Conservation (phyloP, 2,113 vertebrate genomes). For the Trogon surrucura region DNA sequence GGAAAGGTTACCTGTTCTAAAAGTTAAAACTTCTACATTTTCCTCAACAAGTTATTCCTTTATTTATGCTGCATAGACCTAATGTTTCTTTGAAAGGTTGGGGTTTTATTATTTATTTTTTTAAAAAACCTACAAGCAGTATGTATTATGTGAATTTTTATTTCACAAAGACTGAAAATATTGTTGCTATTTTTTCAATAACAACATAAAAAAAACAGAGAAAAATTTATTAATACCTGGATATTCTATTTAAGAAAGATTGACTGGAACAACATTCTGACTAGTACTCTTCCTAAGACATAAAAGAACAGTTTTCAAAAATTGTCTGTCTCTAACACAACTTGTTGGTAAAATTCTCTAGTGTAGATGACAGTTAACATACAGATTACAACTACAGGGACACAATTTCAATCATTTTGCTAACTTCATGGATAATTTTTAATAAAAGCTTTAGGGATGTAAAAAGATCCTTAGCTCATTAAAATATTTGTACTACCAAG, state of each 20-base stretch:
- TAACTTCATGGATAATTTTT: background rate
- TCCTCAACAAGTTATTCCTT: background rate
- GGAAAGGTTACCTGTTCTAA: fast-evolving
- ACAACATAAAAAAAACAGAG: no score
- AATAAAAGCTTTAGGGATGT: background rate
- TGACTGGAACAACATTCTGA: background rate
- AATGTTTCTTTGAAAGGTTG: background rate
- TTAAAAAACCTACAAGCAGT: background rate
- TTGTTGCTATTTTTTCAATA: background rate
- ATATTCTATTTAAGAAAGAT: background rate
- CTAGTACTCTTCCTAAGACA: background rate
- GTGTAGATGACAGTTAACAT: background rate
- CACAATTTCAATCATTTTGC: background rate
- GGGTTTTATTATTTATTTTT: background rate
- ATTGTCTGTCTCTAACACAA: background rate
- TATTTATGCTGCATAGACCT: background rate
- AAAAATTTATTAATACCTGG: background rate
- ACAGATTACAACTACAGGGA: background rate
- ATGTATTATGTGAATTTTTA: background rate
- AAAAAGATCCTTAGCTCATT: background rate
- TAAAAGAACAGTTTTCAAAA: background rate
- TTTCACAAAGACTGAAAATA: background rate
- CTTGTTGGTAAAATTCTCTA: background rate
- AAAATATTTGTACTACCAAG: background rate
- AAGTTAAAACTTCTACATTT: background rate